Evolutionary conservation across 2,888 invertebrate genomes (phyloP).

Genomic region (Branchellion lobata): DNA sequence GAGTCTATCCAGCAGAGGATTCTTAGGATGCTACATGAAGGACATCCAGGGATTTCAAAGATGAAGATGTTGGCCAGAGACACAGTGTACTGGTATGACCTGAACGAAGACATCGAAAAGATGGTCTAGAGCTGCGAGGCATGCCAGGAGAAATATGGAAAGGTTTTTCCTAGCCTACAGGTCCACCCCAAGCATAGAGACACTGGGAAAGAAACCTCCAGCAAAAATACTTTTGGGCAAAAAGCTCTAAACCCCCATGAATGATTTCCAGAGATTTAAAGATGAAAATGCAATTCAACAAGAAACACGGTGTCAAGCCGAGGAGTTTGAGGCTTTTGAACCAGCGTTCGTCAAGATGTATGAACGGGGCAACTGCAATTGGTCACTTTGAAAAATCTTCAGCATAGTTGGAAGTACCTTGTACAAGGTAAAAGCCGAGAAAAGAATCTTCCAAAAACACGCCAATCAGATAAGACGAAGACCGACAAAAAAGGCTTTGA

Average conservation of each 20-base stretch:
- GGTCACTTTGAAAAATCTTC: background rate
- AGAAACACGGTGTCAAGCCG: background rate
- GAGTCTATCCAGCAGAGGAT: background rate
- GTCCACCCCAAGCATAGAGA: background rate
- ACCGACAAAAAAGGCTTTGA: background rate
- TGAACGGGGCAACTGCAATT: background rate
- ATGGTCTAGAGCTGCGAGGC: background rate
- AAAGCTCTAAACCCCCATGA: background rate
- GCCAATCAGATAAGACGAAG: background rate
- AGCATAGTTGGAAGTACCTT: background rate
- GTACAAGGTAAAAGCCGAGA: background rate
- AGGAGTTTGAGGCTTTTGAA: background rate
- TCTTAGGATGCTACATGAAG: background rate
- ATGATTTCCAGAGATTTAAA: background rate
- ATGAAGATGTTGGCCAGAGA: background rate
- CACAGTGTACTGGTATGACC: background rate
- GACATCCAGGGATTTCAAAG: background rate
- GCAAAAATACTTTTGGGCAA: background rate
- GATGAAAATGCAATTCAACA: background rate
- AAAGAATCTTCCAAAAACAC: background rate
- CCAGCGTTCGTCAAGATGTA: background rate
- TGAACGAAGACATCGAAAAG: background rate
- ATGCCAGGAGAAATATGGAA: background rate
- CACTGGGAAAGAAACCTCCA: background rate
- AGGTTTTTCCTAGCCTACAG: background rate